These are phyloP conservation scores for Pseudobourletiella spinata DNA, from an alignment of 1,140 invertebrate genomes.

Conservation along the genomic window DNA sequence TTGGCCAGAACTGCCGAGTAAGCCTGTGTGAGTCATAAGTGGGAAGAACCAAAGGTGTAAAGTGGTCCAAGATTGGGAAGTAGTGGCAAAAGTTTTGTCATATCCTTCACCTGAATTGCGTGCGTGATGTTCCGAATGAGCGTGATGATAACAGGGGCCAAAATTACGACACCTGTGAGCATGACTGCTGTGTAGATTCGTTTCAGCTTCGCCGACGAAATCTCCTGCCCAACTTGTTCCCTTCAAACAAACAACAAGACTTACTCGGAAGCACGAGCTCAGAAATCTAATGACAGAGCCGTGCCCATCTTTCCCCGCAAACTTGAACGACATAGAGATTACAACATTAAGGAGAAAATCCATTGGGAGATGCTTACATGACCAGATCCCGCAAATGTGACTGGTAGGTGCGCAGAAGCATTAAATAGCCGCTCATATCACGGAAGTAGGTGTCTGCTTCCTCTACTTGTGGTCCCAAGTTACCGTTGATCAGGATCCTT, in stretches of 20 bases:
- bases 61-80: too few relatives aligned
- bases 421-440: not conserved
- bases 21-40: not conserved
- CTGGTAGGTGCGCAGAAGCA: conserved; percentile 35
- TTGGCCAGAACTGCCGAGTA: conserved; percentile 28
- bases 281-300: too few relatives aligned
- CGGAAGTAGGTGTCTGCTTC: not conserved
- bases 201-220: conserved; percentile 31
- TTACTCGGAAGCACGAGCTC: too few relatives aligned
- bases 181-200: conserved; percentile 43
- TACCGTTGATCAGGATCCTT: too few relatives aligned
- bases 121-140: conserved; percentile 45
- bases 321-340: too few relatives aligned
- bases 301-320: too few relatives aligned
- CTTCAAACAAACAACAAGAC: too few relatives aligned
- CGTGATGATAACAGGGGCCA: conserved; percentile 47
- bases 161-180: conserved; percentile 43
- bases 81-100: too few relatives aligned
- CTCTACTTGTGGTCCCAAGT: not conserved
- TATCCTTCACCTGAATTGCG: conserved; percentile 47
- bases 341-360: too few relatives aligned
- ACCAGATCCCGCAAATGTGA: conserved; percentile 34
- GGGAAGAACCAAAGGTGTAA: too few relatives aligned
- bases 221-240: conserved; percentile 36
- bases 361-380: conserved; percentile 33